phyloP scores from a whole-genome alignment of 2,113 vertebrate genomes.

The Fregetta grallaria region DNA sequence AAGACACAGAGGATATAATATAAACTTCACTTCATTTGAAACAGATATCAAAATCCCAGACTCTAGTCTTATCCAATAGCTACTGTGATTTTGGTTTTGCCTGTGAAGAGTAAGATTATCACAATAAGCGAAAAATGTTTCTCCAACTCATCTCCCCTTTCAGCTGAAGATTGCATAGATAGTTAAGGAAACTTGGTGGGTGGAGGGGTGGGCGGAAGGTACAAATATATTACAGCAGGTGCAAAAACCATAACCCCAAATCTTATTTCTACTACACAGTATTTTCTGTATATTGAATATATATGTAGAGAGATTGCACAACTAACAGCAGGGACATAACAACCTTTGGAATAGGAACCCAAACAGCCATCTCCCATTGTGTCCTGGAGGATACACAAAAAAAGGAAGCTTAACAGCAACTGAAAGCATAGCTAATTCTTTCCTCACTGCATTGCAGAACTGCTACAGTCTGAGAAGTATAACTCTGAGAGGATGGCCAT shows the following conservation, averaged over 20 bases:
- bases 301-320: background rate
- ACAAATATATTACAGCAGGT: background rate
- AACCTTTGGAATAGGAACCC: background rate
- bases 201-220: background rate
- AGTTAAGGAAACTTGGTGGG: background rate
- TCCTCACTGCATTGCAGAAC: background rate
- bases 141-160: background rate
- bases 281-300: too few species aligned
- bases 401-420: background rate
- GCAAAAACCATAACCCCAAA: background rate
- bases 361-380: background rate
- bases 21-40: background rate
- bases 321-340: background rate
- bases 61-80: background rate
- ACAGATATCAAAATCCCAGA: background rate
- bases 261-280: background rate
- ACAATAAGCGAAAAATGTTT: background rate
- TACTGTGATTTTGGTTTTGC: background rate
- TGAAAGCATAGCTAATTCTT: background rate
- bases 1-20: background rate
- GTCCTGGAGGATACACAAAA: background rate
- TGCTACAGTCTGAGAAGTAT: background rate
- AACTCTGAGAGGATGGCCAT: background rate
- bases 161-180: background rate
- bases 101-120: background rate